Evolutionary conservation across 2,113 vertebrate species (phyloP), one percentile per base, ranked within the genome.

Genomic region (Leucosticte australis): DNA sequence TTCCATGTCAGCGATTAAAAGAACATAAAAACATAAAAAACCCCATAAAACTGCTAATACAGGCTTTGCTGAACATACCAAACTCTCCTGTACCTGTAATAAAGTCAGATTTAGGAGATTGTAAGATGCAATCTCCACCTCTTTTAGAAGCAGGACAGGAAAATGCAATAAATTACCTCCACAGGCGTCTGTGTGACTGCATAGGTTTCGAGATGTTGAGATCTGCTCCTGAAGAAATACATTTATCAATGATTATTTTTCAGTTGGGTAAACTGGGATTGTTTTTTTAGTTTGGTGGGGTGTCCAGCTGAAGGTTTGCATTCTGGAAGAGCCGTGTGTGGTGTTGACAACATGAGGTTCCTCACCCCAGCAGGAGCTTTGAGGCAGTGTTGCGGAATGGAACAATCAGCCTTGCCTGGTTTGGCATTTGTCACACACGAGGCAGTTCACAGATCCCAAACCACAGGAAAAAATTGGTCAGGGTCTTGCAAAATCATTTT

Each of bases 1-100:
- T 96, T 96, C 95, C 93, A 83, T 91, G 92, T 94, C 92, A 90
- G 86, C 13, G 41, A 96, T 96, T 96, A 96, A 94, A 95, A 95
- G 90, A 84, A 69, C 83, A 91, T 95, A 78, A 95, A 97, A 64
- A 52, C 53, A 44, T 76, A 39, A 93, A 94, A 94, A 93, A 76
- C 7, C 28, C 14, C 85, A 87, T 94, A 69, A 95, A 96, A 57
- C 76, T 92, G 62, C 80, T 92, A 90, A 95, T 89, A 76, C 57
- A 81, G 69, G 37, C 37, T 56, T 68, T 92, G 73, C 88, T 96
- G 90, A 94, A 73, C 80, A 62, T 33, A 62, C 70, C 86, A 55
- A 62, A 71, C 53, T 49, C 65, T 79, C 75, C 83, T 73, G 69
- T 93, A 96, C 93, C 90, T 95, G 69, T 56, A 73, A 68, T 78